A percentile compares a stretch with the other conserved stretches of the same genome.
These are phyloP conservation scores for Lasiommata megera DNA, from an alignment of 2,888 invertebrate species.

Conservation along the genomic window DNA sequence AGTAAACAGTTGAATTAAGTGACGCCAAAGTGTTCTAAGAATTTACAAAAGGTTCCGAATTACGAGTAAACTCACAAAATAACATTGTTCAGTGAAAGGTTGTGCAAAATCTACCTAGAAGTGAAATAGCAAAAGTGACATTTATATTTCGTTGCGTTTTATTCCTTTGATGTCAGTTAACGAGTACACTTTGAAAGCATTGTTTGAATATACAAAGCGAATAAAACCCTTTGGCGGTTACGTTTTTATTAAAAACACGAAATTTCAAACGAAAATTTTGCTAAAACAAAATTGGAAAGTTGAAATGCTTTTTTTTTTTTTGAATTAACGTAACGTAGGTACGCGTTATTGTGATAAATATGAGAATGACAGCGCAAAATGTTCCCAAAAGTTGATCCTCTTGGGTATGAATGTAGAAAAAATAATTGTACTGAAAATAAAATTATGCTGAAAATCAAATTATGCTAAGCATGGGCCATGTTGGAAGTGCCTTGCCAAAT, in stretches of 20 bases:
- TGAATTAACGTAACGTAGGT: slow-evolving; percentile 1
- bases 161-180: slow-evolving; percentile 23
- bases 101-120: neutral
- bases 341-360: slow-evolving; percentile 4
- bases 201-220: slow-evolving; percentile 18
- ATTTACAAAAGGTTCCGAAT: no score
- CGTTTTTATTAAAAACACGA: slow-evolving; percentile 16
- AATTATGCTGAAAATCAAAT: slow-evolving; percentile 1
- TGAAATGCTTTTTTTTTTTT: neutral
- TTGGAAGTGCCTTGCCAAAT: neutral
- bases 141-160: slow-evolving; percentile 8
- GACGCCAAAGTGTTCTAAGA: no score
- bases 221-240: slow-evolving; percentile 6
- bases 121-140: neutral
- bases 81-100: neutral
- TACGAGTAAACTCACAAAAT: neutral
- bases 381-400: neutral
- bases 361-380: slow-evolving; percentile 6
- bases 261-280: neutral
- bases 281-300: neutral
- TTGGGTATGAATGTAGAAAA: neutral
- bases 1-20: no score
- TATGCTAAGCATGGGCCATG: slow-evolving; percentile 4
- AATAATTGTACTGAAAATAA: neutral
- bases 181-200: slow-evolving; percentile 17